Conservation (phyloP, 2,888 invertebrate genomes). For the Tiliacea citrago region DNA sequence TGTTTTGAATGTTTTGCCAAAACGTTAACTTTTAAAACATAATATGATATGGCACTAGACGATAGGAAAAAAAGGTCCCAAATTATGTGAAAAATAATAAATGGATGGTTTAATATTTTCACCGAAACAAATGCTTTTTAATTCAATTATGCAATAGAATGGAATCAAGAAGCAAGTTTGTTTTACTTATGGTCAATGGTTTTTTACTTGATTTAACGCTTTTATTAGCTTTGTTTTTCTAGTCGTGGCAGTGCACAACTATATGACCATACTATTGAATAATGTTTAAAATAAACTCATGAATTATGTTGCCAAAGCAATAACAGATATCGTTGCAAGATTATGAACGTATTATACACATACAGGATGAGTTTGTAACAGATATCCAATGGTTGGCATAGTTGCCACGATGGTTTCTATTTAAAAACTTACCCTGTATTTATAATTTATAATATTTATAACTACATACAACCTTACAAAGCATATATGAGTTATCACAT, state of each 20-base stretch:
- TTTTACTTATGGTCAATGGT: too few relatives aligned
- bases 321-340: slow-evolving; percentile 36
- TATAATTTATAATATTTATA: slow-evolving; percentile 12
- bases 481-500: slow-evolving; percentile 78
- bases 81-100: not conserved
- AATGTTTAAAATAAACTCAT: not conserved
- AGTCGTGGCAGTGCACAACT: not conserved
- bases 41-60: slow-evolving; percentile 47
- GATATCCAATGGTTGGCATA: not conserved
- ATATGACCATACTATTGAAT: not conserved
- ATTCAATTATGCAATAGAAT: not conserved
- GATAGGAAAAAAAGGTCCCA: not conserved
- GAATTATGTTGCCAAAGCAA: slow-evolving; percentile 27
- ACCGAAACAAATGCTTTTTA: not conserved
- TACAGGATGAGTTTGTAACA: slow-evolving; percentile 12
- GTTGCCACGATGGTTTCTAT: not conserved
- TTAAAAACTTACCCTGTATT: slow-evolving; percentile 6
- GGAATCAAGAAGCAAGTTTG: not conserved
- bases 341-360: slow-evolving; percentile 17
- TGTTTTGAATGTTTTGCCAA: not conserved
- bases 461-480: slow-evolving; percentile 72
- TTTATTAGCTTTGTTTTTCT: not conserved
- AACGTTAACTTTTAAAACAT: not conserved
- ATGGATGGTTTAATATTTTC: not conserved
- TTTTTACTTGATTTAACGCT: not conserved